Evolutionary conservation across 2,113 vertebrate genomes (phyloP).

Genomic region (Sardina pilchardus): DNA sequence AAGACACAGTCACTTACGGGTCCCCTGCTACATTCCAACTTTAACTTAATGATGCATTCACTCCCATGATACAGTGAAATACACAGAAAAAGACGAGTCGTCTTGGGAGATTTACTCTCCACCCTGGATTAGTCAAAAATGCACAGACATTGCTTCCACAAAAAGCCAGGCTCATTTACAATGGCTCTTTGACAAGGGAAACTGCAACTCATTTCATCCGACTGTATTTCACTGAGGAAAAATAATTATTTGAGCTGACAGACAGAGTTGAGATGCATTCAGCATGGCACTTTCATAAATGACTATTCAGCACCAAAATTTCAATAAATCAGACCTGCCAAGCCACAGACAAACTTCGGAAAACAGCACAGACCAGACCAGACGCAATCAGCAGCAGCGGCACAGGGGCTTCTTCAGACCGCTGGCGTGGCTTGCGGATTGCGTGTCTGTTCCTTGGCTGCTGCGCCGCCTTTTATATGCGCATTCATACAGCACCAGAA

Average conservation of each 20-base stretch:
- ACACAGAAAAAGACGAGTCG: not conserved
- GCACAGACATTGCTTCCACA: not conserved
- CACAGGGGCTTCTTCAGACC: no score
- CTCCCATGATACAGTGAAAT: not conserved
- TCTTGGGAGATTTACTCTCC: not conserved
- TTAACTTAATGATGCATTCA: not conserved
- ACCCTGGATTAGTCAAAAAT: not conserved
- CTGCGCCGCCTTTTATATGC: no score
- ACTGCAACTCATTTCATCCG: not conserved
- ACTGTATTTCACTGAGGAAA: not conserved
- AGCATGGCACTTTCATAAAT: constrained; percentile 5
- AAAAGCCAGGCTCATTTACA: constrained; percentile 1
- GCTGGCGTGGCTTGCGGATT: no score
- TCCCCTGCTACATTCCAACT: not conserved
- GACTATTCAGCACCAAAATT: constrained; percentile 4
- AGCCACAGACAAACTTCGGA: not conserved
- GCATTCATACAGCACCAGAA: no score
- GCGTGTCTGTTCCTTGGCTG: no score
- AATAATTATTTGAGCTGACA: constrained; percentile 5
- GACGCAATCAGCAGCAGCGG: not conserved
- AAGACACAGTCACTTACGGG: not conserved
- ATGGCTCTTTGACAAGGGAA: not conserved
- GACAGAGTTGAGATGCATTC: not conserved
- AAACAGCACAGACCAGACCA: not conserved
- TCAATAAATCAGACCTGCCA: constrained; percentile 13